Evolutionary conservation across 2,888 invertebrate species (phyloP).

Genomic region (Cybosia mesomella): DNA sequence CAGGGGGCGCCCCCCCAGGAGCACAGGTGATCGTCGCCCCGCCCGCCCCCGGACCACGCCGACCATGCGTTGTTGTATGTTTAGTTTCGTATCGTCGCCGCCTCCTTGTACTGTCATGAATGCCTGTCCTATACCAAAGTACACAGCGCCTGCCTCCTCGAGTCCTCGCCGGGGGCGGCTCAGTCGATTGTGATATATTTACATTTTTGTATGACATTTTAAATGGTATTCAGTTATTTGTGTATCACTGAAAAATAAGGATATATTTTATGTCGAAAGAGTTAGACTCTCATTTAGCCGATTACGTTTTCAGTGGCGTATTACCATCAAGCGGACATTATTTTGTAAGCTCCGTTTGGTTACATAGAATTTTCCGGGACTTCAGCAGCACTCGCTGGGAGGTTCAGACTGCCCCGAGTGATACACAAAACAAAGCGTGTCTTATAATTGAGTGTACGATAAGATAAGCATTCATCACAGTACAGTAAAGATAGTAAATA

Average conservation of each 20-base stretch:
- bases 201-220: background rate
- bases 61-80: conserved; percentile 16
- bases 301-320: background rate
- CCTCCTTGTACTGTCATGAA: conserved; percentile 8
- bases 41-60: background rate
- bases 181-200: background rate
- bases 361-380: too few species aligned
- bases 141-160: background rate
- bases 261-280: too few species aligned
- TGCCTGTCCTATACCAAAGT: conserved; percentile 13
- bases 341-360: background rate
- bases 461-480: conserved; percentile 17
- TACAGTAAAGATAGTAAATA: background rate
- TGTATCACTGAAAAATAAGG: background rate
- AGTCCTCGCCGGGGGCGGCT: too few species aligned
- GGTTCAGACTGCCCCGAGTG: background rate
- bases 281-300: background rate
- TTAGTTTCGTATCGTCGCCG: conserved; percentile 14
- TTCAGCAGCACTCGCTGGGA: too few species aligned
- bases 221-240: background rate
- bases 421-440: background rate
- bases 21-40: conserved; percentile 27
- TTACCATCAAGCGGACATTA: background rate
- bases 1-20: background rate
- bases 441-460: background rate